These are phyloP conservation scores for Aurelia aurita DNA, from an alignment of 30 jellyfish, hydroid and myxozoan genomes.

Conservation along the genomic window DNA sequence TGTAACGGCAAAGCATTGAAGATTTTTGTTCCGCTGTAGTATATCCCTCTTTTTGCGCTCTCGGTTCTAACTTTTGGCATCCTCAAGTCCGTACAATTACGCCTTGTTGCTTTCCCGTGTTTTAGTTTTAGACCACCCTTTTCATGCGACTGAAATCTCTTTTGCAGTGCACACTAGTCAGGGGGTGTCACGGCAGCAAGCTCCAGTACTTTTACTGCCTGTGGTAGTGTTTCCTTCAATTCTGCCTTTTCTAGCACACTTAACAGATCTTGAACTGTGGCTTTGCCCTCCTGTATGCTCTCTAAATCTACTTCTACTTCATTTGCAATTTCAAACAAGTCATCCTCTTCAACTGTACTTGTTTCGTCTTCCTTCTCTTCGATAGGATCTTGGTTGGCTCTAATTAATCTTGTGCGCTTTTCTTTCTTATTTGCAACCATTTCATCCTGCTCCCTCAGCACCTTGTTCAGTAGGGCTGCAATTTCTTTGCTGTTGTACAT, in stretches of 20 bases:
- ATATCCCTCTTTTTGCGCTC: no score
- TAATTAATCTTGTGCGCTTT: not conserved
- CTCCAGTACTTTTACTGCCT: slow-evolving; percentile 15
- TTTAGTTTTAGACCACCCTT: not conserved
- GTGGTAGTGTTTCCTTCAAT: slow-evolving; percentile 31
- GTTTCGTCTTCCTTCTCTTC: not conserved
- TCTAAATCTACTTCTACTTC: slow-evolving; percentile 17
- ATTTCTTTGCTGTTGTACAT: no score
- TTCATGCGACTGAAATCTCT: slow-evolving; percentile 30
- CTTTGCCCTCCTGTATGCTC: no score
- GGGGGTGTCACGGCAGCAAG: slow-evolving; percentile 40
- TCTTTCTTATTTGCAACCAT: slow-evolving; percentile 3
- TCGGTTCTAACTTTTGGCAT: no score
- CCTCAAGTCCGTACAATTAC: no score
- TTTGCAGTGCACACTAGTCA: slow-evolving; percentile 42
- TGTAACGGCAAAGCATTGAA: no score
- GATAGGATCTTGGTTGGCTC: not conserved
- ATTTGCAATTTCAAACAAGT: not conserved
- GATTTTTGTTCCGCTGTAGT: no score
- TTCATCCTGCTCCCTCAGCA: not conserved
- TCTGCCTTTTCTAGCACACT: slow-evolving; percentile 9
- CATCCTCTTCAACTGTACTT: slow-evolving; percentile 14
- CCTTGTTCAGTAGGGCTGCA: not conserved
- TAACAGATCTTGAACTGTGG: slow-evolving; percentile 31
- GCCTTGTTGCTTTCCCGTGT: no score